These are phyloP conservation scores for Sipha maydis DNA, from an alignment of 2,888 invertebrate genomes.

Conservation along the genomic window DNA sequence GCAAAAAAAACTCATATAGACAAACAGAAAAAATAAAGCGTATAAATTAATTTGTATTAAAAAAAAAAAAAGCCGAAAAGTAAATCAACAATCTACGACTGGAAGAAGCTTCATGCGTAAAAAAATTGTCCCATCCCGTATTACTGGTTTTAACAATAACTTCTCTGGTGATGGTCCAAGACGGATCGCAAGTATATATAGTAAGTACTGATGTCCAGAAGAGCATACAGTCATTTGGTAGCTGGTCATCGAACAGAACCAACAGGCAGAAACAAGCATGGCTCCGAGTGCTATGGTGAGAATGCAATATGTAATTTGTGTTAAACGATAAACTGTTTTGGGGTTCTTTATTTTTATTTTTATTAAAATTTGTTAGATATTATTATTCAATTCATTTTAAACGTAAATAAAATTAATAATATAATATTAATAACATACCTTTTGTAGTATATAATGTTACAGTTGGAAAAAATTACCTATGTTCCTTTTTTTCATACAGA, in stretches of 20 bases:
- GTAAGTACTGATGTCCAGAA: not conserved
- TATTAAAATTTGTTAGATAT: not conserved
- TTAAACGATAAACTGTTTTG: not conserved
- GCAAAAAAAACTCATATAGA: not conserved
- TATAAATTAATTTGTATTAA: not conserved
- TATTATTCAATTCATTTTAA: not conserved
- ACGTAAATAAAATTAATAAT: not conserved
- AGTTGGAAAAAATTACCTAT: too few relatives aligned
- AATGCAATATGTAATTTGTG: not conserved
- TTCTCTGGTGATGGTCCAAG: not conserved
- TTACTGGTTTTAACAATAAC: conserved; percentile 2
- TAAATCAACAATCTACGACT: not conserved
- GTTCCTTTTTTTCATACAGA: too few relatives aligned
- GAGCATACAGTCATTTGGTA: not conserved
- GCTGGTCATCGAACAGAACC: not conserved
- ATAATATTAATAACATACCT: not conserved
- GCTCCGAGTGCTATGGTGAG: not conserved
- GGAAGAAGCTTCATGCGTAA: not conserved
- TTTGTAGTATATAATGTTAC: too few relatives aligned
- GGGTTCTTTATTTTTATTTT: not conserved
- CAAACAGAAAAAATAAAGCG: not conserved
- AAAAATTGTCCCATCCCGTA: not conserved
- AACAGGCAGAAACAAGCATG: conserved; percentile 1
- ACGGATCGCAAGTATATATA: not conserved
- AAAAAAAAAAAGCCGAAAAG: not conserved